Conservation (phyloP, 2,797 vertebrate species). For the Crax fasciolata region DNA sequence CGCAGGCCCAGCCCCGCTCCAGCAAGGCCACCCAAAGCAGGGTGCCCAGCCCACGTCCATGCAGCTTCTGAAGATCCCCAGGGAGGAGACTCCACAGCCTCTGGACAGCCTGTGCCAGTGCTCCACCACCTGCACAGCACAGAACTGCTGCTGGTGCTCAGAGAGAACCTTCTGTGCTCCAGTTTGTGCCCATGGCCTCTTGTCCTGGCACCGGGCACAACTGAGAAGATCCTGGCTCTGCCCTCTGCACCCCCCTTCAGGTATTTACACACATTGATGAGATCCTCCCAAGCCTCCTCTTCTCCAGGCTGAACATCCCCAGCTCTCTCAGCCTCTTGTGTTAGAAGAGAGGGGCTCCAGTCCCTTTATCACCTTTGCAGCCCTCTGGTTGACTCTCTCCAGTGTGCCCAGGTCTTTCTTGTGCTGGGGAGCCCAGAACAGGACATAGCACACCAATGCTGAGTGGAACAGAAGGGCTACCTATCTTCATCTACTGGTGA, state of each 20-base stretch:
- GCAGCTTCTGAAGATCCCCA: background rate
- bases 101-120: background rate
- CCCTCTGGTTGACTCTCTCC: no score
- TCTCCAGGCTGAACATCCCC: no score
- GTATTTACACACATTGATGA: no score
- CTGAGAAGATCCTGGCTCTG: no score
- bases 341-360: no score
- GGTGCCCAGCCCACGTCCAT: background rate
- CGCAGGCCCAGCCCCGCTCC: no score
- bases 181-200: background rate
- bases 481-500: background rate
- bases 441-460: background rate
- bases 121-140: background rate
- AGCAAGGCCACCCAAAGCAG: no score
- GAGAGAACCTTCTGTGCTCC: background rate
- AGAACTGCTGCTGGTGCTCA: background rate
- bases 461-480: background rate
- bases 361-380: no score
- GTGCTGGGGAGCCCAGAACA: background rate
- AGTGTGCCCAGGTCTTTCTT: background rate
- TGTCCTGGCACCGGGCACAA: no score
- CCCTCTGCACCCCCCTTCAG: no score
- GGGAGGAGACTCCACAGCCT: background rate
- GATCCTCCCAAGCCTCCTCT: no score
- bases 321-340: no score